These are phyloP conservation scores for Cynoglossus semilaevis DNA, from an alignment of 2,113 vertebrate genomes.

Conservation along the genomic window DNA sequence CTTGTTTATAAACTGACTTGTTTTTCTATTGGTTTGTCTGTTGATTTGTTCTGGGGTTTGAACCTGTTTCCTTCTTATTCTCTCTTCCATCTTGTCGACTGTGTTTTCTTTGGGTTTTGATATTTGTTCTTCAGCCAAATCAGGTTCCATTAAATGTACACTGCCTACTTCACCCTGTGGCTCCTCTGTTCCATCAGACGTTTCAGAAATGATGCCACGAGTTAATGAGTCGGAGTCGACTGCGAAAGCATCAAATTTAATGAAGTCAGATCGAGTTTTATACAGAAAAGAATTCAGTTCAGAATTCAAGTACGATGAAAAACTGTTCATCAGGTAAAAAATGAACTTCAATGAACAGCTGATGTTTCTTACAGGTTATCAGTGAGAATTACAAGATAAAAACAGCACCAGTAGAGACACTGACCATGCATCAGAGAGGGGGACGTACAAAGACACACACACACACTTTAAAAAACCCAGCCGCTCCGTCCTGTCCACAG, in stretches of 20 bases:
- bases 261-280: slow-evolving; percentile 55
- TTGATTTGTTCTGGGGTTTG: slow-evolving; percentile 22
- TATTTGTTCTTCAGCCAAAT: slow-evolving; percentile 33
- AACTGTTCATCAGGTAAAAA: slow-evolving; percentile 58
- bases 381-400: slow-evolving; percentile 69
- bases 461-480: slow-evolving; percentile 24
- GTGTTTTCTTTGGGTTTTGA: slow-evolving; percentile 27
- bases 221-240: not conserved
- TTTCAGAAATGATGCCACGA: not conserved
- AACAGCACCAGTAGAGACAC: slow-evolving; percentile 74
- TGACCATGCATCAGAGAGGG: slow-evolving; percentile 75
- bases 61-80: slow-evolving; percentile 12
- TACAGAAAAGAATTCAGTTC: slow-evolving; percentile 63
- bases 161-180: slow-evolving; percentile 36
- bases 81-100: slow-evolving; percentile 4
- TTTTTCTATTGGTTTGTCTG: slow-evolving; percentile 35
- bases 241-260: slow-evolving; percentile 50
- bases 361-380: slow-evolving; percentile 69
- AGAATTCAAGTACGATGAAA: slow-evolving; percentile 72
- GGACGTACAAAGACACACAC: slow-evolving; percentile 57
- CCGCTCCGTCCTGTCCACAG: slow-evolving; percentile 71
- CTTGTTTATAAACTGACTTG: slow-evolving; percentile 35
- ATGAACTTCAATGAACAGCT: slow-evolving; percentile 62
- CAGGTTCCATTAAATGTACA: slow-evolving; percentile 57
- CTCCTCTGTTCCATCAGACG: slow-evolving; percentile 9